A percentile compares a stretch with the other conserved stretches of the same genome.
These are phyloP conservation scores for Brachionus rotundiformis DNA, from an alignment of 1,140 invertebrate genomes.

Conservation along the genomic window DNA sequence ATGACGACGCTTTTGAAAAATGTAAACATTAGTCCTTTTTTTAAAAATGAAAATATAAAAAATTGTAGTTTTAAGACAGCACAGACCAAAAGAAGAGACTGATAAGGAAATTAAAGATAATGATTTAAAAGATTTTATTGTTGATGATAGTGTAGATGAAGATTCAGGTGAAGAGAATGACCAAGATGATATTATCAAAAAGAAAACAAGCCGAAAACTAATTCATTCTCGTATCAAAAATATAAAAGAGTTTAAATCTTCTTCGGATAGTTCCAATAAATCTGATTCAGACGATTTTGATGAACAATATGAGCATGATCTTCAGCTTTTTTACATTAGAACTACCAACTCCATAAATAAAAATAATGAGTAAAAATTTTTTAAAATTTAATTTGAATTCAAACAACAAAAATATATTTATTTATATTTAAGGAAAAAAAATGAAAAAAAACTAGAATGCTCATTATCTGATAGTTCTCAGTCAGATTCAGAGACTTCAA, in stretches of 20 bases:
- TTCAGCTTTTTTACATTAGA: slow-evolving; percentile 45
- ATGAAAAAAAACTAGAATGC: neutral
- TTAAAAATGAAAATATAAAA: neutral
- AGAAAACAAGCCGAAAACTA: slow-evolving; percentile 20
- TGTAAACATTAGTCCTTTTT: neutral
- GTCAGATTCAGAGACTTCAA: neutral
- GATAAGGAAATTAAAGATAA: neutral
- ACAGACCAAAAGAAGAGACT: neutral
- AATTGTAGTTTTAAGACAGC: neutral
- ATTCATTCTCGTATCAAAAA: slow-evolving; percentile 30
- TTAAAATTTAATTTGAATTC: neutral
- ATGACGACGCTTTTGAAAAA: slow-evolving; percentile 42
- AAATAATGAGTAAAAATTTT: slow-evolving; percentile 20
- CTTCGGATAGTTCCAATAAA: slow-evolving; percentile 17
- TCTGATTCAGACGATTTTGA: slow-evolving; percentile 41
- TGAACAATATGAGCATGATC: slow-evolving; percentile 24
- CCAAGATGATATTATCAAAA: neutral
- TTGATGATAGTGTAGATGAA: slow-evolving; percentile 5
- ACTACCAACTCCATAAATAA: slow-evolving; percentile 7
- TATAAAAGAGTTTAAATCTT: neutral
- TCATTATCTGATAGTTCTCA: neutral
- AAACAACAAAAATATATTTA: neutral
- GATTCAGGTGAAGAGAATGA: neutral
- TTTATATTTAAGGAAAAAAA: neutral
- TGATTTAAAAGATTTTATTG: slow-evolving; percentile 33